Conservation (phyloP, 1,140 invertebrate genomes). For the Drosophila takahashii region DNA sequence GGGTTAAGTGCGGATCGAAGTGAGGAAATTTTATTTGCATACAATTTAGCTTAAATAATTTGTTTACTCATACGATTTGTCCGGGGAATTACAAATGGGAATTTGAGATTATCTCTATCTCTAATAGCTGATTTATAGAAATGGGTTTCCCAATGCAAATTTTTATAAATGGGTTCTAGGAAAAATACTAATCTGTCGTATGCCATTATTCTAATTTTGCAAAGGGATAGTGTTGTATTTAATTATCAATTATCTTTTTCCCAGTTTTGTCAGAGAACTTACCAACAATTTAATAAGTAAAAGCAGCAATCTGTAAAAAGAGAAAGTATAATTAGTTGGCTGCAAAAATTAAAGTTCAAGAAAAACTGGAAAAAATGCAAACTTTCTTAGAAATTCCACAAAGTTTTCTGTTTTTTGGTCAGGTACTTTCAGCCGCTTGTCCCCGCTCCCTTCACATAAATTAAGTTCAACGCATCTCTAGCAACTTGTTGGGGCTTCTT, state of each 20-base stretch:
- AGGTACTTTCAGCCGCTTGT: not conserved
- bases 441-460: not conserved
- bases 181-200: not conserved
- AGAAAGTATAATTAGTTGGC: conserved; percentile 4
- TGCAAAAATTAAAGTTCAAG: not conserved
- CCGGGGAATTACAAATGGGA: conserved; percentile 10
- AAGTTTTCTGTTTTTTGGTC: too few relatives aligned
- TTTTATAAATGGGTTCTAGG: not conserved
- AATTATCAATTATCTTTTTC: not conserved
- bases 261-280: conserved; percentile 20
- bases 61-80: conserved; percentile 36
- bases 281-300: conserved; percentile 58
- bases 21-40: conserved; percentile 42
- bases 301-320: conserved; percentile 60
- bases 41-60: conserved; percentile 43
- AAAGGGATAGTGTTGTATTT: not conserved
- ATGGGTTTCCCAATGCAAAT: not conserved
- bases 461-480: not conserved
- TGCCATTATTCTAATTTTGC: not conserved
- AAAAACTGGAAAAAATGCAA: not conserved
- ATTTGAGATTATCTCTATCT: conserved; percentile 13
- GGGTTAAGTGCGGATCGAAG: conserved; percentile 43
- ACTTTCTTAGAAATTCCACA: not conserved
- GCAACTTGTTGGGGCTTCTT: not conserved
- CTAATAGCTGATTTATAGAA: not conserved